Conservation (phyloP, 2,797 vertebrate species). For the Eurystomus glaucurus region DNA sequence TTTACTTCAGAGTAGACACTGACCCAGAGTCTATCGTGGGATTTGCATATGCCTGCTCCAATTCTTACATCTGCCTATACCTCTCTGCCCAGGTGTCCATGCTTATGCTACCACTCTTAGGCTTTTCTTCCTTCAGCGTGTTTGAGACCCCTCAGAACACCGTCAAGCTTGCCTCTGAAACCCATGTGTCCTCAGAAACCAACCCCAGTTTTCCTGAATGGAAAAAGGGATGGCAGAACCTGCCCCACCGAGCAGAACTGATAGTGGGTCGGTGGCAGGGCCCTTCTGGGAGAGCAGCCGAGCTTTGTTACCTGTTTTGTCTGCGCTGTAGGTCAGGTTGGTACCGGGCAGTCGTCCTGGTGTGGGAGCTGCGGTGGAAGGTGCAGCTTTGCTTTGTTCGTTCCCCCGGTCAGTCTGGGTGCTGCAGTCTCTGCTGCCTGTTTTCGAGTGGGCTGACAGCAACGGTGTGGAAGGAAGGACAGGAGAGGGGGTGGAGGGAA, state of each 20-base stretch:
- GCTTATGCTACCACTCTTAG: background rate
- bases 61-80: background rate
- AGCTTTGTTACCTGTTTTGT: conserved; percentile 88
- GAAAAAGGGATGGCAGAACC: background rate
- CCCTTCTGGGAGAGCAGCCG: background rate
- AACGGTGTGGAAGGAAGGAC: conserved; percentile 91
- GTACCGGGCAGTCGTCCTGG: conserved; percentile 86
- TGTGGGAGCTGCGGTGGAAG: conserved; percentile 76
- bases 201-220: background rate
- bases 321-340: conserved; percentile 88
- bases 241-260: background rate
- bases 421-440: conserved; percentile 96
- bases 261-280: background rate
- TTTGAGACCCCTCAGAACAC: background rate
- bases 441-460: conserved; percentile 93
- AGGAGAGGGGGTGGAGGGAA: conserved; percentile 94
- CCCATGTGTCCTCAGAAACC: background rate
- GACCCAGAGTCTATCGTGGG: background rate
- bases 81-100: background rate
- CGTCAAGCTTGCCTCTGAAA: background rate
- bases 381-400: conserved; percentile 85
- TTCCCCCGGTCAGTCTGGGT: conserved; percentile 94
- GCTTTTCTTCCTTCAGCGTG: background rate
- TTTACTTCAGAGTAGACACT: background rate
- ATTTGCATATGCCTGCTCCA: background rate